Base-by-base conservation (phyloP, 64 coral and sea anemone species). In the Hydrozoanthus tunicans region DNA sequence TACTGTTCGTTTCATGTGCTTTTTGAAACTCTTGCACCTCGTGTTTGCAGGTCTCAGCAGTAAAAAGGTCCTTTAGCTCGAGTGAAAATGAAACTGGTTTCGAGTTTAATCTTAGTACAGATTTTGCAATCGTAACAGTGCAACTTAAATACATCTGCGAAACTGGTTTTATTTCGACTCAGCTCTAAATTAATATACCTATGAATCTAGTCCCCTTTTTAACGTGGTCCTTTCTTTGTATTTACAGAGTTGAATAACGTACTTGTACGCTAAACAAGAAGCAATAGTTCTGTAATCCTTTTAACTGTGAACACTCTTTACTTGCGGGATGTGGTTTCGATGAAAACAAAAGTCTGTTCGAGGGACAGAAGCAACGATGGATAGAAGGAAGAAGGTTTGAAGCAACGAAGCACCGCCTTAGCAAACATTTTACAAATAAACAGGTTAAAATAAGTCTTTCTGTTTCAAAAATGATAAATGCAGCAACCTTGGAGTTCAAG, bases 281-380 rank as follows among this genome's bases (percentile, higher is more conserved):
- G 83, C 51, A 86, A 71, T 43, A 26, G 6, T 7, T 26, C 32
- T 6, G 20, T 55, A 17, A 72, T n/a, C 72, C 72, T 53, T 26
- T 56, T 73, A 67, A 86, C 67, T 58, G 65, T 20, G 67, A 27
- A 58, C 83, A 86, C 32, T 10, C 83, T n/a, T 27, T 53, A 15
- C 63, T 86, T 86, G 53, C 83, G 67, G 53, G 83, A 86, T n/a
- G 53, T 70, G 66, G 83, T 70, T 86, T 25, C 65, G 52, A 86
- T 67, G 17, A 86, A 84, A 69, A 57, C 56, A 70, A 70, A 67
- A 85, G 82, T 56, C 20, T 56, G 26, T 14, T 20, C 66, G 11
- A 67, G 73, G 43, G 81, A 72, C 58, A 73, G 83, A 65, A 57
- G 56, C 24, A 54, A 26, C 54, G 24, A 72, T 6, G 10, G 23